Percentiles rank a stretch among this genome's conserved stretches.
Conservation (phyloP, 35 echinoderm and acorn worm species). For the Lytechinus pictus region DNA sequence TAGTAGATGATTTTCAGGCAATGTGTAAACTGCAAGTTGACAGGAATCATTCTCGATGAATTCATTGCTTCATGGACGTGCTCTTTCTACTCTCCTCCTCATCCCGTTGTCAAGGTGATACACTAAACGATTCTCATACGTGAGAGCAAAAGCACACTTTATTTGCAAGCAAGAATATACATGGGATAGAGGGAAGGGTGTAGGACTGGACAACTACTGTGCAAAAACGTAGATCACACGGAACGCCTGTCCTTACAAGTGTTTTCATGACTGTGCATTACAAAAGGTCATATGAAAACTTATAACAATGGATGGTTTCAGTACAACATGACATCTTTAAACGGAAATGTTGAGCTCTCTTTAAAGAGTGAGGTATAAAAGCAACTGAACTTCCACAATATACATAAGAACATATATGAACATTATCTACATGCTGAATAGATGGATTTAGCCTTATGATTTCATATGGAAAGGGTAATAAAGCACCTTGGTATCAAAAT, state of each 20-base stretch:
- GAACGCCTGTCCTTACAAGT: neutral
- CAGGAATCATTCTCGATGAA: neutral
- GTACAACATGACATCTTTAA: neutral
- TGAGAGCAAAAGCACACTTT: neutral
- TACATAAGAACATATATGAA: neutral
- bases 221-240: neutral
- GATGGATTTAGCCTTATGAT: neutral
- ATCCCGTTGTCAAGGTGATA: neutral
- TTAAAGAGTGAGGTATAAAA: neutral
- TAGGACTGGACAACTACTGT: neutral
- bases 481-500: neutral
- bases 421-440: neutral
- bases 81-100: neutral
- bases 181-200: neutral
- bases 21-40: neutral
- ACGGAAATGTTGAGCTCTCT: neutral
- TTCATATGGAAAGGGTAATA: neutral
- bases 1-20: neutral
- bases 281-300: neutral
- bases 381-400: neutral
- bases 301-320: neutral
- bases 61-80: neutral
- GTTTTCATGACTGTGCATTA: neutral
- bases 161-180: constrained; percentile 19
- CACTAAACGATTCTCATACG: neutral